Percentiles rank a stretch among this genome's conserved stretches.
phyloP scores from a whole-genome alignment of 2,113 vertebrate genomes.

The Rhea americana region DNA sequence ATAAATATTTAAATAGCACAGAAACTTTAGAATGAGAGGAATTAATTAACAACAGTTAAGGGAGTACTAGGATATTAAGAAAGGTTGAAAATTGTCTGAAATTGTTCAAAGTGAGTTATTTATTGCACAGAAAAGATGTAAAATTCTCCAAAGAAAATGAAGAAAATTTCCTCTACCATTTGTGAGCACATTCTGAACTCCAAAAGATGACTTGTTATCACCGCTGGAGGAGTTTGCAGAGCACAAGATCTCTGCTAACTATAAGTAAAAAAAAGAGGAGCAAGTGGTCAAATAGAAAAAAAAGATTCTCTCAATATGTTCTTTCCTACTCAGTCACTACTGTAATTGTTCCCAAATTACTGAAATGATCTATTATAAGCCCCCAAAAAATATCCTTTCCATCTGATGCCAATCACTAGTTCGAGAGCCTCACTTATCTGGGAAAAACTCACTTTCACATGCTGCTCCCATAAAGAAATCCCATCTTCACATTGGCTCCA shows the following conservation, averaged over 20 bases:
- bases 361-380: neutral
- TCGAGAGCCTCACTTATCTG: neutral
- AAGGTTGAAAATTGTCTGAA: neutral
- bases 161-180: neutral
- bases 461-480: neutral
- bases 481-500: neutral
- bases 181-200: neutral
- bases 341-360: neutral
- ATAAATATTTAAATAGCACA: constrained; percentile 2
- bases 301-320: neutral
- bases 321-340: neutral
- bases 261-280: neutral
- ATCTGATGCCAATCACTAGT: neutral
- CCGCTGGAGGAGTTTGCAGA: neutral
- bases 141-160: neutral
- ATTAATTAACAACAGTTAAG: neutral
- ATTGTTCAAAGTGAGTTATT: neutral
- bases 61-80: neutral
- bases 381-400: neutral
- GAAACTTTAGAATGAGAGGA: neutral
- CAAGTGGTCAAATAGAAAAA: neutral
- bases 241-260: neutral
- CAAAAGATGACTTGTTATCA: neutral
- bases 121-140: neutral
- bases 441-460: neutral